Conservation (phyloP, 2,797 vertebrate species). For the Psittacula echo region DNA sequence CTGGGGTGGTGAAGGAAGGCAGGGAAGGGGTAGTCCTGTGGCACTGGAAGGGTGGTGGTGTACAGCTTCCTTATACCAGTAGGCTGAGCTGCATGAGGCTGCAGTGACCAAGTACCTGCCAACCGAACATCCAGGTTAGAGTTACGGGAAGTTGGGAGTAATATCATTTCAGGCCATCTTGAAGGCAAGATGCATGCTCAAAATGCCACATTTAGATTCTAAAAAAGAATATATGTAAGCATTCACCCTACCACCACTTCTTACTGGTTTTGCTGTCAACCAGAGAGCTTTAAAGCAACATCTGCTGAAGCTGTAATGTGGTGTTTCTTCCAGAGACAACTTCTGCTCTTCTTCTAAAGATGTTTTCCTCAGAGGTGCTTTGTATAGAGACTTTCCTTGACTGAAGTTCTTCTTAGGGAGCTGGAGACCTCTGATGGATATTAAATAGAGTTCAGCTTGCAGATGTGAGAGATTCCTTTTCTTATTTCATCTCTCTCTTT, state of each 20-base stretch:
- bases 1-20: neutral
- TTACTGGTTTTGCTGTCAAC: neutral
- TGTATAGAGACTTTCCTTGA: conserved; percentile 31
- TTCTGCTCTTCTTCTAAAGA: conserved; percentile 30
- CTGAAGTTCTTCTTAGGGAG: conserved; percentile 61
- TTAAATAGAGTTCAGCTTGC: conserved; percentile 68
- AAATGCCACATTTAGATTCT: neutral
- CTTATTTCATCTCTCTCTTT: conserved; percentile 50
- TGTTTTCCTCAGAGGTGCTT: conserved; percentile 40
- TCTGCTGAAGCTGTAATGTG: neutral
- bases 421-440: conserved; percentile 59
- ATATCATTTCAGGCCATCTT: neutral
- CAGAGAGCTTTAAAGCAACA: neutral
- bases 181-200: neutral
- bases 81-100: neutral
- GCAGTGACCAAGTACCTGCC: accelerated
- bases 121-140: neutral
- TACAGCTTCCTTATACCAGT: neutral
- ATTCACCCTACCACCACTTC: neutral
- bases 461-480: conserved; percentile 47
- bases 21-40: neutral
- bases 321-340: conserved; percentile 15
- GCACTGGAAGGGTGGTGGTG: neutral
- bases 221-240: neutral
- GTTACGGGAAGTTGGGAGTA: neutral